Evolutionary conservation across 2,888 invertebrate genomes (phyloP).

Genomic region (Chelonus formosanus): DNA sequence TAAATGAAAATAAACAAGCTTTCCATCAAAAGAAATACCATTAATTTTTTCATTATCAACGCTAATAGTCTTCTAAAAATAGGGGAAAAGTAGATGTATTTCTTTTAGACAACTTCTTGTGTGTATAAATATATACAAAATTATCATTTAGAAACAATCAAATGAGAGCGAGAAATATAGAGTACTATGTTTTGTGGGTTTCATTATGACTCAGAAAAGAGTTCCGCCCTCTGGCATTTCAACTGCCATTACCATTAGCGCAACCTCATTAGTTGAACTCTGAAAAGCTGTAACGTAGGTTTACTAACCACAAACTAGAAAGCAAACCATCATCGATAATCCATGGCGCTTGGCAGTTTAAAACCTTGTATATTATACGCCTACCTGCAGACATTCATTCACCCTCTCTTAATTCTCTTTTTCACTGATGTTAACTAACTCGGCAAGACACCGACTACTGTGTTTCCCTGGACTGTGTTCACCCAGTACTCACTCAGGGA

Average conservation of each 20-base stretch:
- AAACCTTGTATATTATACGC: constrained; percentile 18
- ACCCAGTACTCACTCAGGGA: constrained; percentile 30
- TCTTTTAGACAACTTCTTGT: no score
- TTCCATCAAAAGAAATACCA: no score
- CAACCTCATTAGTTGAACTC: constrained; percentile 32
- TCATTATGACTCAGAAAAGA: constrained; percentile 25
- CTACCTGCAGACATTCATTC: constrained; percentile 17
- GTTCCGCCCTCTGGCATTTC: constrained; percentile 33
- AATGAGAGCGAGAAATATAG: constrained; percentile 26
- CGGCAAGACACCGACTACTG: constrained; percentile 14
- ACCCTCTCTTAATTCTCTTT: not conserved
- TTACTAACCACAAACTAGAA: constrained; percentile 30
- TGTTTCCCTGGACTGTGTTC: constrained; percentile 13
- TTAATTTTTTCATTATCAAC: no score
- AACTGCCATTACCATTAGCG: constrained; percentile 33
- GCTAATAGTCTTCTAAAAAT: no score
- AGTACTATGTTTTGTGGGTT: not conserved
- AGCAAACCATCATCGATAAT: constrained; percentile 35
- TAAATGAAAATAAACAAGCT: no score
- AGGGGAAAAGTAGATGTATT: no score
- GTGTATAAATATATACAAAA: no score
- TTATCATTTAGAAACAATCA: constrained; percentile 10
- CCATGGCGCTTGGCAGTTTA: constrained; percentile 27
- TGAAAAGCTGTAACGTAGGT: constrained; percentile 15
- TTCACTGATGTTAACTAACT: constrained; percentile 11